Conservation (phyloP, 2,888 invertebrate genomes). For the Chrysolina oricalcia region DNA sequence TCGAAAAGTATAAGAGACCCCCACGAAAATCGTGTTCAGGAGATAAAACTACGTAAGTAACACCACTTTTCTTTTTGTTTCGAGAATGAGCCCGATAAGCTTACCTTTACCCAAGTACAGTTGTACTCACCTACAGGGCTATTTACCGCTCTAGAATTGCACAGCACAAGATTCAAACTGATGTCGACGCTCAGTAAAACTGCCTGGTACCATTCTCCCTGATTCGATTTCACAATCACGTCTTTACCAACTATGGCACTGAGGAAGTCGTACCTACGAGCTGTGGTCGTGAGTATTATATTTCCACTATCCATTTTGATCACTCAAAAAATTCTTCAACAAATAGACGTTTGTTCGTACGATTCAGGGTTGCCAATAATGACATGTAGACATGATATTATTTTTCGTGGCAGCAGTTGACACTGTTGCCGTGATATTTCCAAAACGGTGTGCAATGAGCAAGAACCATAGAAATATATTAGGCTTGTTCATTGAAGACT, state of each 20-base stretch:
- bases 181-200: constrained; percentile 1
- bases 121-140: background rate
- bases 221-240: background rate
- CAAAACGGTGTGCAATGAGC: too few species aligned
- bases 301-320: constrained; percentile 3
- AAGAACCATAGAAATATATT: too few species aligned
- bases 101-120: background rate
- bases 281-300: background rate
- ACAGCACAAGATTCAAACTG: constrained; percentile 5
- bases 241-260: constrained; percentile 2
- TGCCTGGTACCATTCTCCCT: background rate
- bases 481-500: too few species aligned
- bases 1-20: too few species aligned
- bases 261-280: constrained; percentile 7
- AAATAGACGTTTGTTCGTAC: background rate
- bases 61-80: too few species aligned
- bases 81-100: too few species aligned
- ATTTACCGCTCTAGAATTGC: background rate
- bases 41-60: too few species aligned
- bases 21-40: too few species aligned
- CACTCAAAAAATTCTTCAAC: background rate
- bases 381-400: background rate
- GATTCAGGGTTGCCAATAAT: background rate
- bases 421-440: too few species aligned
- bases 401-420: too few species aligned